Evolutionary conservation across 2,888 invertebrate genomes (phyloP), one percentile per base, ranked within the genome.

Genomic region (Rhimphoctona megacephalus): DNA sequence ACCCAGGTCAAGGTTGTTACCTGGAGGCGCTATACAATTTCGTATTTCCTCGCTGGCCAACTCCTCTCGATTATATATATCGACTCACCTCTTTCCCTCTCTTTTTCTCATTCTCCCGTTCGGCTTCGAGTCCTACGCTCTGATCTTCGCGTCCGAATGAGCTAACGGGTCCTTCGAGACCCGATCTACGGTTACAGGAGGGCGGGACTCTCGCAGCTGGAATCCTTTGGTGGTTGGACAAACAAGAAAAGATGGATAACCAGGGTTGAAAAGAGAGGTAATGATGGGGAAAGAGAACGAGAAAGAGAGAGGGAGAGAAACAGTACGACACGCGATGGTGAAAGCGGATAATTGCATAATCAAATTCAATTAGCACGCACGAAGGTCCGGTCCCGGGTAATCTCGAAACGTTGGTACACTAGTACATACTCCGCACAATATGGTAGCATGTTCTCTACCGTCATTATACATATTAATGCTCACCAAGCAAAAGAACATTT

Each of bases 271-370:
- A 67, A 85, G 83, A 74, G 85, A 79, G 72, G 79, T 83, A 72
- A 84, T 72, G 73, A 78, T 83, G 85, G 86, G 87, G 81, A 87
- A 77, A 70, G 22, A 22, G 61, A 79, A 39, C 76, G 85, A 73
- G 79, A 83, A 64, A 77, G 86, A 83, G 86, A 89, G 81, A 67
- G 77, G 86, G 67, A 76, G 33, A 82, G 83, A 88, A 83, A 85
- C 73, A 83, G 81, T 86, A 83, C 81, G 87, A 88, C 90, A 89
- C 88, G 89, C 90, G 90, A 92, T 89, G 91, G 87, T 87, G 90
- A 92, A 92, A 91, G 90, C 88, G 86, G 89, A 89, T 92, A 91
- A 91, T 92, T 90, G 88, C 88, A 87, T 89, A 90, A 90, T 90
- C 90, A 89, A 83, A 89, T 90, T 90, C 90, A 91, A 91, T 92